A percentile compares a stretch with the other conserved stretches of the same genome.
phyloP scores from a whole-genome alignment of 2,113 vertebrate species.

The Chamaea fasciata region DNA sequence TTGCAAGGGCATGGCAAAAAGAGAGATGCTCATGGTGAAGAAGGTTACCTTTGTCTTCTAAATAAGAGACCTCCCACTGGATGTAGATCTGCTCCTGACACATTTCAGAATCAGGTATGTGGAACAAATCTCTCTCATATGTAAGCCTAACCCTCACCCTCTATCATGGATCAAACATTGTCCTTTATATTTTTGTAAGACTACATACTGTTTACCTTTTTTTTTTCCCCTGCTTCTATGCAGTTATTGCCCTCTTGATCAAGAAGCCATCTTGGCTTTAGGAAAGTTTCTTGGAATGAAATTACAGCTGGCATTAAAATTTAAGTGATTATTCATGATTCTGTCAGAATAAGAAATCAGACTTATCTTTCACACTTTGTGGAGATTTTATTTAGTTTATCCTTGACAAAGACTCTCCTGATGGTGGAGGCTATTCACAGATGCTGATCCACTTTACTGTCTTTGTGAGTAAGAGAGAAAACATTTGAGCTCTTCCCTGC shows the following conservation, averaged over 20 bases:
- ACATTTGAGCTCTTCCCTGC: constrained; percentile 52
- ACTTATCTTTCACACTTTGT: constrained; percentile 47
- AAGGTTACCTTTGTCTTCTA: not conserved
- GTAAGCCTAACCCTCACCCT: not conserved
- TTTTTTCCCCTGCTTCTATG: not conserved
- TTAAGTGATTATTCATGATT: constrained; percentile 50
- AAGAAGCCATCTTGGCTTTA: not conserved
- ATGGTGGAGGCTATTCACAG: constrained; percentile 48
- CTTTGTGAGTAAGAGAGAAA: constrained; percentile 58
- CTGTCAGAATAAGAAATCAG: constrained; percentile 67
- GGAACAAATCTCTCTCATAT: not conserved
- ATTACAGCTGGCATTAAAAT: constrained; percentile 58
- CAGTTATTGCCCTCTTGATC: not conserved
- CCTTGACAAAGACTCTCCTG: constrained; percentile 49
- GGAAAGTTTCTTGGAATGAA: not conserved
- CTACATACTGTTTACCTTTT: not conserved
- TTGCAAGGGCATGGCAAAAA: not conserved
- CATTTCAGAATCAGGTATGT: not conserved
- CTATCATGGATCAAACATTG: not conserved
- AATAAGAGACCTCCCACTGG: not conserved
- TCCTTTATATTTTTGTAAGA: not conserved
- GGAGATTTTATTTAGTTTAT: constrained; percentile 71
- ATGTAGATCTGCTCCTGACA: not conserved
- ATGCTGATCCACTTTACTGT: constrained; percentile 53
- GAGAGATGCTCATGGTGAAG: not conserved